Evolutionary conservation across 2,113 vertebrate species (phyloP).

Genomic region (Labeo catla): DNA sequence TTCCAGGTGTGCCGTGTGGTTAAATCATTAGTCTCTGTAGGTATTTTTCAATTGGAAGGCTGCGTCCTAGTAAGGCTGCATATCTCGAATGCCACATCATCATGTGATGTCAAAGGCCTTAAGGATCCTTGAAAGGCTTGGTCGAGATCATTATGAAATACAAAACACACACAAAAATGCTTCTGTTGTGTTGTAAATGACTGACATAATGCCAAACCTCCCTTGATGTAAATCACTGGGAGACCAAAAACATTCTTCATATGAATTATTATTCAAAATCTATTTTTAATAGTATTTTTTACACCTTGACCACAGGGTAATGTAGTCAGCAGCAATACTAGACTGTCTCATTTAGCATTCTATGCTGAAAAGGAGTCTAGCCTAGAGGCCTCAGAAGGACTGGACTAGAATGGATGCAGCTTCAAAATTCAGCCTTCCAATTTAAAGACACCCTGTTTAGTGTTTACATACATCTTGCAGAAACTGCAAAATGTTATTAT

Average conservation of each 20-base stretch:
- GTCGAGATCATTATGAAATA: neutral
- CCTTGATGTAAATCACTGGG: neutral
- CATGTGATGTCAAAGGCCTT: neutral
- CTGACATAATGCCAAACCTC: neutral
- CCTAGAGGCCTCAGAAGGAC: neutral
- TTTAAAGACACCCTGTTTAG: neutral
- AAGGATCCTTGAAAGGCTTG: neutral
- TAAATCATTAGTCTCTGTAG: neutral
- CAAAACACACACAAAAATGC: neutral
- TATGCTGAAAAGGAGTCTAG: neutral
- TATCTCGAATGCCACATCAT: neutral
- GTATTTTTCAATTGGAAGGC: neutral
- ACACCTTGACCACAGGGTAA: neutral
- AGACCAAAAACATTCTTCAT: neutral
- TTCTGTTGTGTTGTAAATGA: neutral
- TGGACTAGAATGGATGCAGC: neutral
- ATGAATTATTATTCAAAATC: neutral
- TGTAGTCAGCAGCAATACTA: neutral
- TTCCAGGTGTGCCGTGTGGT: neutral
- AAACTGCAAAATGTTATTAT: no score
- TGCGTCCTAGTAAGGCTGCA: neutral
- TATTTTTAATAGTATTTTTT: neutral
- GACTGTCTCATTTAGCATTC: neutral
- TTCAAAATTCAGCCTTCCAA: neutral
- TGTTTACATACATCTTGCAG: no score